These are phyloP conservation scores for Thelaira solivaga DNA, from an alignment of 2,888 invertebrate genomes.

Conservation along the genomic window DNA sequence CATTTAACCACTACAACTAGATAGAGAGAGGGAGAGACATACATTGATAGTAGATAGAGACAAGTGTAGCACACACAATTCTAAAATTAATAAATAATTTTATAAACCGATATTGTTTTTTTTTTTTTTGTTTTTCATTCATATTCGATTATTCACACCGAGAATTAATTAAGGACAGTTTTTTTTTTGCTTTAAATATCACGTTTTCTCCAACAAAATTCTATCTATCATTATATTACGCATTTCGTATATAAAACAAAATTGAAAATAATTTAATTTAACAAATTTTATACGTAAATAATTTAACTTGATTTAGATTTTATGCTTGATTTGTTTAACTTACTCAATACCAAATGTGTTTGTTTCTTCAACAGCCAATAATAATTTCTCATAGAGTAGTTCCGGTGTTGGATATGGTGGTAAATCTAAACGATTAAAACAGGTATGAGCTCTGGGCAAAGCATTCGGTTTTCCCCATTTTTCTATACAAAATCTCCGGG, in stretches of 20 bases:
- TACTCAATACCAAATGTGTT: slow-evolving; percentile 95
- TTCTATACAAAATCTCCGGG: slow-evolving; percentile 96
- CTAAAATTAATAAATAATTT: not conserved
- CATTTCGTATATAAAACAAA: not conserved
- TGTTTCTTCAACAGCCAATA: slow-evolving; percentile 96
- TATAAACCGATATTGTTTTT: no score
- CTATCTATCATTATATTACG: slow-evolving; percentile 2
- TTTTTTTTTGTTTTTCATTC: no score
- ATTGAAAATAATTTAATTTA: no score
- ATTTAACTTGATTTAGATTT: not conserved
- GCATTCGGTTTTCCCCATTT: slow-evolving; percentile 98
- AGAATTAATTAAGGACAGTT: slow-evolving; percentile 38
- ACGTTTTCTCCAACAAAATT: slow-evolving; percentile 40
- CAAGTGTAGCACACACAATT: no score
- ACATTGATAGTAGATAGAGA: no score
- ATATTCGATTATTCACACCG: no score
- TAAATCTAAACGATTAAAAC: slow-evolving; percentile 97
- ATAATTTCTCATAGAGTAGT: slow-evolving; percentile 92
- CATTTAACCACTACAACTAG: slow-evolving; percentile 10
- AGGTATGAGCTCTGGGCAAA: slow-evolving; percentile 96
- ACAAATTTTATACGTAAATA: not conserved
- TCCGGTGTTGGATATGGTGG: slow-evolving; percentile 96
- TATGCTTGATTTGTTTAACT: not conserved
- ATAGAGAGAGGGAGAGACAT: no score
- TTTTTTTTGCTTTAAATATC: slow-evolving; percentile 59